Evolutionary conservation across 2,113 vertebrate genomes (phyloP).

Genomic region (Callopanchax toddi): DNA sequence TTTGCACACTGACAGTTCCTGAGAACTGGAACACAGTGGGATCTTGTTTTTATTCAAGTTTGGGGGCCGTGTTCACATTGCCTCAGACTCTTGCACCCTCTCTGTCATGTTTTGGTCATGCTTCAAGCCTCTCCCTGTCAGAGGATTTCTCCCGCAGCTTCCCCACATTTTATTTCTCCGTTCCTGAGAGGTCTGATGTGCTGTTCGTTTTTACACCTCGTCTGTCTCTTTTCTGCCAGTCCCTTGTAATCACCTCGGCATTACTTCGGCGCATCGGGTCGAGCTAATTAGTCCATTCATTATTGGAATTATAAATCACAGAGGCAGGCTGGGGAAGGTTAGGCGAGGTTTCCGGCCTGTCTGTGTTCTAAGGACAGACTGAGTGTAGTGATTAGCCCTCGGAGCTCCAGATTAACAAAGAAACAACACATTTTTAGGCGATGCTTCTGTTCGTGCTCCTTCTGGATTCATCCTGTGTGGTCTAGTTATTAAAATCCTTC

Average conservation of each 20-base stretch:
- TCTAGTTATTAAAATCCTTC: not conserved
- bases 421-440: not conserved
- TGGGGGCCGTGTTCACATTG: constrained; percentile 8
- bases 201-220: constrained; percentile 1
- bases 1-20: constrained; percentile 39
- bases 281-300: constrained; percentile 57
- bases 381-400: constrained; percentile 18
- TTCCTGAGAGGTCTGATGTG: constrained; percentile 9
- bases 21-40: constrained; percentile 19
- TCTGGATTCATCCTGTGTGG: constrained; percentile 1
- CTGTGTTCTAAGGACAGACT: not conserved
- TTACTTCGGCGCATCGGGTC: constrained; percentile 37
- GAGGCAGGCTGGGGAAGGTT: constrained; percentile 46
- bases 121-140: constrained; percentile 39
- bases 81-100: not conserved
- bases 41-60: constrained; percentile 20
- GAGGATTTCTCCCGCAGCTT: constrained; percentile 18
- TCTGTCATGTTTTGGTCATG: constrained; percentile 50
- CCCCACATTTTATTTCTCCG: constrained; percentile 26
- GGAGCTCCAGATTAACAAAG: constrained; percentile 2
- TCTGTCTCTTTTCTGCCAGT: constrained; percentile 11
- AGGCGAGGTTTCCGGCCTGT: constrained; percentile 35
- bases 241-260: constrained; percentile 25
- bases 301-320: constrained; percentile 59
- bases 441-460: constrained; percentile 21